Evolutionary conservation across 1,140 invertebrate species (phyloP), one percentile per base, ranked within the genome.

Genomic region (Samia ricini): DNA sequence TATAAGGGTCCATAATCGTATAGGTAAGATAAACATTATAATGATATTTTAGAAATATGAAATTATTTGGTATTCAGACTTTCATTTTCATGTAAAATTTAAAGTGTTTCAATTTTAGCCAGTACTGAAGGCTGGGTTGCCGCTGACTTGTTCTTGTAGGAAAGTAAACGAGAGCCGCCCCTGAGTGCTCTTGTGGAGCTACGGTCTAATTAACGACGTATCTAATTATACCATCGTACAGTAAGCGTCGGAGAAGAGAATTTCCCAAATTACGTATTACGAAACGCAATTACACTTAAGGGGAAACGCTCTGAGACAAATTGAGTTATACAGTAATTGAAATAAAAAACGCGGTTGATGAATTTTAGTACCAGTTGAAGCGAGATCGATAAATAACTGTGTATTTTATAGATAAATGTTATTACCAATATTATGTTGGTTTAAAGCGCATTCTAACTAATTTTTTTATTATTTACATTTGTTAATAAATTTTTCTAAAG

Each of bases 231-330:
- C 77, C 76, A 83, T 79, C 78, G 73, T 65, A 48, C 69, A 71
- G 69, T 65, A 71, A 71, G 66, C 74, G 72, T 63, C 66, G 59
- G 72, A 68, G 73, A 75, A 76, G 72, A 77, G 79, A 81, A 83
- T 79, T 79, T 82, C 76, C 82, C 74, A 79, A 84, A 84, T 86
- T 84, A 83, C 83, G 81, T 79, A 81, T 81, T 78, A 83, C 71
- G 70, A 73, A 81, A 80, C 68, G 77, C 75, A 83, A 86, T 84
- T 86, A 85, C 75, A 78, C 72, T 79, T 80, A 79, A 63, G 72
- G 71, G n/a, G 69, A 76, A 79, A 78, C 74, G 72, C 71, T 65
- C 69, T 69, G 70, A 76, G 66, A 71, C 66, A 71, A 66, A 71
- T 73, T 76, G 68, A 68, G 65, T 72, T 72, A 69, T 68, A 64